phyloP scores from a whole-genome alignment of 2,797 vertebrate genomes.

The Buceros bicornis region DNA sequence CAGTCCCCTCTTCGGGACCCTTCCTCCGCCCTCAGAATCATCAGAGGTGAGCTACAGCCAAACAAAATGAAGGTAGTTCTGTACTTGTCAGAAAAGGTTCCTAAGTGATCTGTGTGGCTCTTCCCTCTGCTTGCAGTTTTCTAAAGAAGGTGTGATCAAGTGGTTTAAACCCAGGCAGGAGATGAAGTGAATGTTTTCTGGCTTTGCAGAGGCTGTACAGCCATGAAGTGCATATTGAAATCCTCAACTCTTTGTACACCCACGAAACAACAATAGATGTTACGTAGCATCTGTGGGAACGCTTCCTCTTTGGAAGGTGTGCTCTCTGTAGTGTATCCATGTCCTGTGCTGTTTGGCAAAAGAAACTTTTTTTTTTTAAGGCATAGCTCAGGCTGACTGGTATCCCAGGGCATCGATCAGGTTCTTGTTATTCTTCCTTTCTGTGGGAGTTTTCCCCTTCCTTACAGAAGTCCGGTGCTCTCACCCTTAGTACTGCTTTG shows the following conservation, averaged over 20 bases:
- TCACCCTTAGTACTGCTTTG: background rate
- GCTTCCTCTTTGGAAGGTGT: background rate
- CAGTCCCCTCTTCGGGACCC: slow-evolving; percentile 90
- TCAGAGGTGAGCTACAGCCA: slow-evolving; percentile 88
- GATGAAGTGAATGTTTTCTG: background rate
- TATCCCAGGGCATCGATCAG: background rate
- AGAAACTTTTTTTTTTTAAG: background rate
- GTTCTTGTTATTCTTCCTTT: background rate
- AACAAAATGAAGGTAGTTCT: background rate
- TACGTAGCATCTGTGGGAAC: background rate
- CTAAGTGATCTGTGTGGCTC: background rate
- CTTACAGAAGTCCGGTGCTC: background rate
- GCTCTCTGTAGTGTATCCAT: background rate
- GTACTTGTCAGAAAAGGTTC: background rate
- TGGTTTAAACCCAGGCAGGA: background rate
- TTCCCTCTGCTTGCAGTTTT: background rate
- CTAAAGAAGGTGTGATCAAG: background rate
- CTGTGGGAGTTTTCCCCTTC: background rate
- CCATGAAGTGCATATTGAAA: background rate
- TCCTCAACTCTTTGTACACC: background rate
- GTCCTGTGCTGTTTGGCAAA: background rate
- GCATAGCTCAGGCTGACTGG: background rate
- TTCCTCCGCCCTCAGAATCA: slow-evolving; percentile 89
- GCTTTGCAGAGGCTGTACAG: background rate
- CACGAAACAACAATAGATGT: background rate